Evolutionary conservation across 2,888 invertebrate genomes (phyloP).

Genomic region (Caenorhabditis sulstoni): DNA sequence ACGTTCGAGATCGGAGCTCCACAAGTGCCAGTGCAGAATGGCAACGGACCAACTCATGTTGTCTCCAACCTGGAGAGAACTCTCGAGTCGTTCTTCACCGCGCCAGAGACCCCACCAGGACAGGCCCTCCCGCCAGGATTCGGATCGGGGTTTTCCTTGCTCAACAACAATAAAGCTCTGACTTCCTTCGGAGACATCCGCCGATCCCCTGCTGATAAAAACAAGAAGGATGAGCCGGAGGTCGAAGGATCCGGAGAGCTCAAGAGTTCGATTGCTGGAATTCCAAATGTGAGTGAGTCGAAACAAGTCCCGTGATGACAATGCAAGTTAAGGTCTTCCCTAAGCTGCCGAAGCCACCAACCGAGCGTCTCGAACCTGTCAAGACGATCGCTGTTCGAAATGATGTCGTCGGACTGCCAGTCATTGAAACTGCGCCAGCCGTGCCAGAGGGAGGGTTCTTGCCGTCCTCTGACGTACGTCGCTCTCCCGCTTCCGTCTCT

Average conservation of each 20-base stretch:
- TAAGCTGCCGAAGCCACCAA: constrained; percentile 77
- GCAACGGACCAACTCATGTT: constrained; percentile 66
- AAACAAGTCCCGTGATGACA: not conserved
- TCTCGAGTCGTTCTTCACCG: constrained; percentile 79
- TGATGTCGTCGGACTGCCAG: constrained; percentile 59
- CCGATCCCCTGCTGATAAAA: constrained; percentile 57
- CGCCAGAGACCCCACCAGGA: constrained; percentile 69
- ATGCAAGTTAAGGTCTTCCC: constrained; percentile 72
- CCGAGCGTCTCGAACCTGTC: constrained; percentile 48
- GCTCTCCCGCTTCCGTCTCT: constrained; percentile 77
- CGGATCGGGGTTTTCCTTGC: constrained; percentile 78
- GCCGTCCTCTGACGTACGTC: constrained; percentile 71
- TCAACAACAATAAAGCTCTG: constrained; percentile 74
- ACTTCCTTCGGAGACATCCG: constrained; percentile 71
- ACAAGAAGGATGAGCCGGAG: constrained; percentile 58
- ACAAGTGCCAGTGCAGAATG: constrained; percentile 37
- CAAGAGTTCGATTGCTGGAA: constrained; percentile 79
- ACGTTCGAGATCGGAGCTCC: constrained; percentile 77
- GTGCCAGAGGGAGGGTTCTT: constrained; percentile 79
- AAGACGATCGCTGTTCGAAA: constrained; percentile 29
- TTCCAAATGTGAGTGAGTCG: constrained; percentile 74
- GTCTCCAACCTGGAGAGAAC: constrained; percentile 75
- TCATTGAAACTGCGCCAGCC: constrained; percentile 64
- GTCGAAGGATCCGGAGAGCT: constrained; percentile 71
- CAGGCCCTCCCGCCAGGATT: constrained; percentile 78